These are phyloP conservation scores for Crocodylus rhombifer DNA, from an alignment of 2,797 vertebrate species.

Conservation along the genomic window DNA sequence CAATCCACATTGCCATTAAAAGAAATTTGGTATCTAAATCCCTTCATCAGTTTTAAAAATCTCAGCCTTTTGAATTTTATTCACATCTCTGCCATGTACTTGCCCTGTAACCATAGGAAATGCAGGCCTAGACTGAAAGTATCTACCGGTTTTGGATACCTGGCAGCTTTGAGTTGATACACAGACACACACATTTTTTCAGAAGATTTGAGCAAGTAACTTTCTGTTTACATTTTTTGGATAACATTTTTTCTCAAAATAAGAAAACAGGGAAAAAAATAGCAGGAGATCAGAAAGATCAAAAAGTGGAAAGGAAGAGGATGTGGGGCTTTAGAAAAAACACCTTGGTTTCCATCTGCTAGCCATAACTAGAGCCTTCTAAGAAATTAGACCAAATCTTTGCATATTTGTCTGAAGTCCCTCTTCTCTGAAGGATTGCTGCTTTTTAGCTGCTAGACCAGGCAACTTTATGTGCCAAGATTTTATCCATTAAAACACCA, in stretches of 20 bases:
- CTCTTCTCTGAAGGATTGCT: constrained; percentile 39
- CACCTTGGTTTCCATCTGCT: neutral
- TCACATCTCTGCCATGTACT: neutral
- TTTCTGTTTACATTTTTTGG: too few relatives aligned
- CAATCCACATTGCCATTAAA: neutral
- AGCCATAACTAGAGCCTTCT: constrained; percentile 45
- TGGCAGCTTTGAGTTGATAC: neutral
- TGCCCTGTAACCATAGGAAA: neutral
- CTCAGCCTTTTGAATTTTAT: neutral
- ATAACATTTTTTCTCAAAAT: too few relatives aligned
- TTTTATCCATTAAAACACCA: constrained; percentile 50
- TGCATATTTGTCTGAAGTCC: constrained; percentile 55
- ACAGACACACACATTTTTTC: neutral
- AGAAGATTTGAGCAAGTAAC: too few relatives aligned
- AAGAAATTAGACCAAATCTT: constrained; percentile 51
- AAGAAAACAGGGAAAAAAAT: too few relatives aligned
- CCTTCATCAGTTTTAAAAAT: neutral
- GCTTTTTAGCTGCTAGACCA: constrained; percentile 65
- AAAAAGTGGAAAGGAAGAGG: neutral
- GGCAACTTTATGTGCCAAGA: constrained; percentile 57
- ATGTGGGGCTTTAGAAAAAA: neutral
- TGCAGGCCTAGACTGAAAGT: too few relatives aligned
- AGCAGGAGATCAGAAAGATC: neutral
- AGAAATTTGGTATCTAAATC: neutral
- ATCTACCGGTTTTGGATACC: neutral